Evolutionary conservation across 1,140 invertebrate species (phyloP).

Genomic region (Drosophila miranda): DNA sequence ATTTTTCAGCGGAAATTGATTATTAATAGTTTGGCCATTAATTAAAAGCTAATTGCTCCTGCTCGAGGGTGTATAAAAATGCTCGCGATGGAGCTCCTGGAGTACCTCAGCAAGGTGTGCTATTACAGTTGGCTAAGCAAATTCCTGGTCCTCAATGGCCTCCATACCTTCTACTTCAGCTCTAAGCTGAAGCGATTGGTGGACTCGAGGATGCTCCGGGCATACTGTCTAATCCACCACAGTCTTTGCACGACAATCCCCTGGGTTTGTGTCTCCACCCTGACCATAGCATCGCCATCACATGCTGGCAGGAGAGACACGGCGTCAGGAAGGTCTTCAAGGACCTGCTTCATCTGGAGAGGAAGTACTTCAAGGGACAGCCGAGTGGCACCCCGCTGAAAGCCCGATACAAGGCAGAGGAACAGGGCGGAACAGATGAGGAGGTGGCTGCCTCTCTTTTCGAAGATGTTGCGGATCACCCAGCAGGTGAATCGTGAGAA

Average conservation of each 20-base stretch:
- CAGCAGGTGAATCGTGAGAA: not conserved
- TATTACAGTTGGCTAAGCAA: conserved; percentile 22
- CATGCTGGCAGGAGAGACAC: conserved; percentile 29
- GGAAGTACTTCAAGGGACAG: not conserved
- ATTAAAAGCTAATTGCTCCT: conserved; percentile 21
- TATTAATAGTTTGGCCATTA: conserved; percentile 17
- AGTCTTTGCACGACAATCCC: conserved; percentile 11
- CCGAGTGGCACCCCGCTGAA: conserved; percentile 1
- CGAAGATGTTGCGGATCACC: not conserved
- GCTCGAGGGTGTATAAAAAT: conserved; percentile 20
- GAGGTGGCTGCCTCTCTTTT: conserved; percentile 15
- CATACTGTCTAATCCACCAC: conserved; percentile 35
- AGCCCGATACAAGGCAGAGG: not conserved
- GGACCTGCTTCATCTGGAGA: conserved; percentile 17
- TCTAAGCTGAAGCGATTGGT: too few relatives aligned
- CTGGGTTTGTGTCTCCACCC: conserved; percentile 20
- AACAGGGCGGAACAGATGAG: not conserved
- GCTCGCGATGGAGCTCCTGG: not conserved
- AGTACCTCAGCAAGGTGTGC: not conserved
- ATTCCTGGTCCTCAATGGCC: conserved; percentile 28
- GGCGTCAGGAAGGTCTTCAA: conserved; percentile 1
- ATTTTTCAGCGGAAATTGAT: conserved; percentile 28
- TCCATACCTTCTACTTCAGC: conserved; percentile 28
- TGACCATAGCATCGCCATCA: conserved; percentile 20
- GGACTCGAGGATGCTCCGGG: not conserved